Conservation (phyloP, 2,888 invertebrate genomes). For the Nycteola revayana region DNA sequence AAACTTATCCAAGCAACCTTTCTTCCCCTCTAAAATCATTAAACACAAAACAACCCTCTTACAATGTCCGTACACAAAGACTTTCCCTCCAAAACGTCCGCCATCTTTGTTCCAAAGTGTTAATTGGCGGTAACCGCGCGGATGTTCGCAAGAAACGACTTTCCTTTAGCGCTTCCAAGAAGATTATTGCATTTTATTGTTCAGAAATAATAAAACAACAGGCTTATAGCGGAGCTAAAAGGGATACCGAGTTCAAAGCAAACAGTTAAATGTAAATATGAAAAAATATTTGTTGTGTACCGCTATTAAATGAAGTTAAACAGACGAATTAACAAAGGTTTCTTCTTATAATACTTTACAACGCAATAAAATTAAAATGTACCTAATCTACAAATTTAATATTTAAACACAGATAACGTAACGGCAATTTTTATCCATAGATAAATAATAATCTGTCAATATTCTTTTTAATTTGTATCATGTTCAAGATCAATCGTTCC, state of each 20-base stretch:
- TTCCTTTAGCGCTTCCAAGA: constrained; percentile 41
- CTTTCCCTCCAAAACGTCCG: constrained; percentile 50
- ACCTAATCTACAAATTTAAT: too few species aligned
- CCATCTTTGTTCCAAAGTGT: constrained; percentile 69
- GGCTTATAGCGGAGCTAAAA: constrained; percentile 29
- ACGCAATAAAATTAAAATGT: too few species aligned
- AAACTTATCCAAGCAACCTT: too few species aligned
- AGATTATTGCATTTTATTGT: constrained; percentile 49
- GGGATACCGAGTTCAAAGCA: constrained; percentile 21
- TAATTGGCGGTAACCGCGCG: constrained; percentile 68
- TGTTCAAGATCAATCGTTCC: not conserved
- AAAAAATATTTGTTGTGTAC: constrained; percentile 18
- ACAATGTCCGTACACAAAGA: constrained; percentile 53
- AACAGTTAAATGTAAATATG: constrained; percentile 21
- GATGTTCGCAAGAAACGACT: constrained; percentile 47
- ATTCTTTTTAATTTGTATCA: not conserved
- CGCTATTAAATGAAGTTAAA: constrained; percentile 5
- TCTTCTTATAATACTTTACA: too few species aligned
- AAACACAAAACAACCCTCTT: constrained; percentile 45
- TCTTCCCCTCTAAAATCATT: constrained; percentile 27
- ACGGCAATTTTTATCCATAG: too few species aligned
- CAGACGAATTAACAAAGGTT: not conserved
- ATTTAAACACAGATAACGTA: too few species aligned
- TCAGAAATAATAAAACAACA: constrained; percentile 38
- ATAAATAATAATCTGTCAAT: too few species aligned